A percentile compares a stretch with the other conserved stretches of the same genome.
These are phyloP conservation scores for Caenorhabditis briggsae DNA, from an alignment of 1,140 invertebrate species.

Conservation along the genomic window DNA sequence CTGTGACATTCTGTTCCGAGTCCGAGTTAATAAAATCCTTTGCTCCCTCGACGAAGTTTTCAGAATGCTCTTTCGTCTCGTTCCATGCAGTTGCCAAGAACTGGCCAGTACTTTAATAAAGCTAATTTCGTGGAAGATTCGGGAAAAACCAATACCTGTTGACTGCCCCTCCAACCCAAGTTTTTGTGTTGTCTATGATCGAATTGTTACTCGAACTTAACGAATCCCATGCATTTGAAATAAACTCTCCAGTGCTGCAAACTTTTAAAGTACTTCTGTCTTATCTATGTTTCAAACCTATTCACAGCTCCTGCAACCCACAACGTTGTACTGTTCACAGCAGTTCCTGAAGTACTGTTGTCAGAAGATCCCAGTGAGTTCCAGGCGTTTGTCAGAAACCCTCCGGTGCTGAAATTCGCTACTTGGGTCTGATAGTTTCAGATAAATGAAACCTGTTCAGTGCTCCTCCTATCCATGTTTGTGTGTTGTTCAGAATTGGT, in stretches of 20 bases:
- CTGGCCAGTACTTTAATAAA: not conserved
- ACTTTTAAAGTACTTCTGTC: not conserved
- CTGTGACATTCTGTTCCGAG: not conserved
- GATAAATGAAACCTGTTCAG: not conserved
- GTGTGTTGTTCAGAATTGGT: not conserved
- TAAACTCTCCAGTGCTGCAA: constrained; percentile 18
- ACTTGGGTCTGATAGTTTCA: no score
- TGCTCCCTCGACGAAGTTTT: not conserved
- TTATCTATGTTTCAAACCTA: not conserved
- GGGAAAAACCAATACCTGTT: not conserved
- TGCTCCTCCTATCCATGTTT: constrained; percentile 12
- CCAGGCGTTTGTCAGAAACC: constrained; percentile 1
- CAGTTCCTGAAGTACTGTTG: not conserved
- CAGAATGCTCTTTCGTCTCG: not conserved
- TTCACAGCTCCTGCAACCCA: not conserved
- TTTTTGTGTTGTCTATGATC: not conserved
- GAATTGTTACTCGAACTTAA: not conserved
- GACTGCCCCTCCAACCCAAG: not conserved
- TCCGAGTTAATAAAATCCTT: not conserved
- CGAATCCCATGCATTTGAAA: constrained; percentile 12
- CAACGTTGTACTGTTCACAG: not conserved
- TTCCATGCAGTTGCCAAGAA: constrained; percentile 22
- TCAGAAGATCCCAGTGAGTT: not conserved
- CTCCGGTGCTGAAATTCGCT: not conserved
- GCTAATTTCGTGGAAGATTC: not conserved